Conservation (phyloP, 2,888 invertebrate genomes). For the Rhagonycha fulva region DNA sequence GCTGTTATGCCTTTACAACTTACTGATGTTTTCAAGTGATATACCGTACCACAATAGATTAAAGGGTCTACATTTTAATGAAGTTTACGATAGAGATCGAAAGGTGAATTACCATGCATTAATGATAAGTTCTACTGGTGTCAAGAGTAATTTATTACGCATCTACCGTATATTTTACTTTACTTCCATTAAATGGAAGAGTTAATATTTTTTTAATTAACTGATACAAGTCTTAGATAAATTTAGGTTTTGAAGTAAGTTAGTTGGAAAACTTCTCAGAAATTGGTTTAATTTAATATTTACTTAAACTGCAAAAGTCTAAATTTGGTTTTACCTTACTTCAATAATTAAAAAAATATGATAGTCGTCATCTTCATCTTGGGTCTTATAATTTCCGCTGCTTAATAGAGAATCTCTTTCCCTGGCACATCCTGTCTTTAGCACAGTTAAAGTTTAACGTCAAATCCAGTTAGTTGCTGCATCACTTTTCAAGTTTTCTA, state of each 20-base stretch:
- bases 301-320: background rate
- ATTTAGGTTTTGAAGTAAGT: background rate
- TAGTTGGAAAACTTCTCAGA: background rate
- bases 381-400: too few relatives aligned
- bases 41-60: background rate
- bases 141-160: background rate
- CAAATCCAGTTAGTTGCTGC: too few relatives aligned
- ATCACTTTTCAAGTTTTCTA: too few relatives aligned
- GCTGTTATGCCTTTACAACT: constrained; percentile 20
- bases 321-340: background rate
- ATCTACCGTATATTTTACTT: background rate
- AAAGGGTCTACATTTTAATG: constrained; percentile 1
- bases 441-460: too few relatives aligned
- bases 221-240: background rate
- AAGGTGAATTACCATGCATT: constrained; percentile 1
- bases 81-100: constrained; percentile 1
- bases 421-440: too few relatives aligned
- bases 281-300: background rate
- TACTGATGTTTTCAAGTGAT: constrained; percentile 19
- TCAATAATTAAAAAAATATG: background rate
- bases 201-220: background rate
- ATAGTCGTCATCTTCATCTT: too few relatives aligned
- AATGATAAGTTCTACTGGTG: background rate
- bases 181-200: background rate
- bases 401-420: too few relatives aligned